Evolutionary conservation across 2,797 vertebrate species (phyloP), one percentile per base, ranked within the genome.

Genomic region (Gymnoscopelus braueri): DNA sequence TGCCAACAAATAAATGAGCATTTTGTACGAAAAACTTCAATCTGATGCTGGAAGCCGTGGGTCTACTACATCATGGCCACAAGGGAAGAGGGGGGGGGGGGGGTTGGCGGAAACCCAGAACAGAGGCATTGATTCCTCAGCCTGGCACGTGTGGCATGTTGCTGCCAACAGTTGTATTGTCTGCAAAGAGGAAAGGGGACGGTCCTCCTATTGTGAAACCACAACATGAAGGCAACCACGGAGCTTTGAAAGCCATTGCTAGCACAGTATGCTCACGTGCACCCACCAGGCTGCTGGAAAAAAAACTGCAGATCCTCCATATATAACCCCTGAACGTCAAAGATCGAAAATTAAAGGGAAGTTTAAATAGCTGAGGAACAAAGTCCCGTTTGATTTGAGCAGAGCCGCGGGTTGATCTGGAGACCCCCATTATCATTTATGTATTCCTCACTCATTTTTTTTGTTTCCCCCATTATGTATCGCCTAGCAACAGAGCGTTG

Each of bases 401-500:
- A 13, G 19, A 14, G 47, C n/a, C 53, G 9, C 0, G 0, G 11
- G 47, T 3, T 61, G 53, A 62, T 67, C 52, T 0, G 11, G 32
- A 51, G 35, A 52, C 55, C 59, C 47, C 15, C 15, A 9, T 23
- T 3, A 57, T 15, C 10, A 57, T 24, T 29, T 10, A 57, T 57
- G 55, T 12, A 61, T 64, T 57, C 14, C 11, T 14, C 19, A 49
- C 4, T 64, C 61, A 8, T 63, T 26, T 32, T 19, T 15, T n/a
- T 59, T 55, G 64, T 73, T 78, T 76, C 26, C 26, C 26, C 29
- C 83, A 50, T 35, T 23, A 76, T 76, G 83, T 72, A 89, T 91
- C 76, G 87, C 93, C 87, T 92, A 91, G 92, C 92, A 93, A 93
- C 91, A 90, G 82, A 51, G 72, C 63, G 86, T 88, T 86, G 88